phyloP scores from a whole-genome alignment of 1,140 invertebrate genomes.

The Argopecten irradians region DNA sequence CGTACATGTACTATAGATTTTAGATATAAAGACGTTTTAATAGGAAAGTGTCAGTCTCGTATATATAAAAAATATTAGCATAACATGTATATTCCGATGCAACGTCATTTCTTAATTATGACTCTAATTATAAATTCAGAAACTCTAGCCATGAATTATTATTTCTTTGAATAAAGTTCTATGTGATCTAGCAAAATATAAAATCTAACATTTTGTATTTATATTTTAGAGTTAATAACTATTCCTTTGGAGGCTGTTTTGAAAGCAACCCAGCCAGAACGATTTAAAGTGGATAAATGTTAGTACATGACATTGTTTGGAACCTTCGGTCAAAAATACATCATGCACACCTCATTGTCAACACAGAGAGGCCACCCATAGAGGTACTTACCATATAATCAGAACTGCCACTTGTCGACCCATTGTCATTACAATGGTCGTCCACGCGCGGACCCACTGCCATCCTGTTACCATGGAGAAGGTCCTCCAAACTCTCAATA shows the following conservation, averaged over 20 bases:
- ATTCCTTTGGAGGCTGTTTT: no score
- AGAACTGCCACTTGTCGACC: constrained; percentile 69
- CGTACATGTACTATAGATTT: not conserved
- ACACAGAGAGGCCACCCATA: not conserved
- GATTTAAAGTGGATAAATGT: not conserved
- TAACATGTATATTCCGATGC: not conserved
- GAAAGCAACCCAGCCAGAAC: not conserved
- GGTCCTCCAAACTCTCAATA: constrained; percentile 92
- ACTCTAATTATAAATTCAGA: not conserved
- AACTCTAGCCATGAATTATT: no score
- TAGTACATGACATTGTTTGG: not conserved
- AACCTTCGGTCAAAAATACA: not conserved
- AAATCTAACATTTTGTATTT: no score
- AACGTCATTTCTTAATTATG: not conserved
- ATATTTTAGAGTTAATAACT: no score
- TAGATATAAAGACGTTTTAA: not conserved
- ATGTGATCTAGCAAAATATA: no score
- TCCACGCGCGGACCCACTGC: constrained; percentile 50
- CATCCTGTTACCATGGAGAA: constrained; percentile 76
- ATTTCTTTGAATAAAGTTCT: no score
- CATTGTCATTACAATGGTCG: constrained; percentile 64
- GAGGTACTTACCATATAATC: constrained; percentile 71
- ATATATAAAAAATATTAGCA: not conserved
- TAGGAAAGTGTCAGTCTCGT: not conserved
- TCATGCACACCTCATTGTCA: not conserved